A percentile compares a stretch with the other conserved stretches of the same genome.
phyloP scores from a whole-genome alignment of 2,113 vertebrate genomes.

The Phoxinus phoxinus region DNA sequence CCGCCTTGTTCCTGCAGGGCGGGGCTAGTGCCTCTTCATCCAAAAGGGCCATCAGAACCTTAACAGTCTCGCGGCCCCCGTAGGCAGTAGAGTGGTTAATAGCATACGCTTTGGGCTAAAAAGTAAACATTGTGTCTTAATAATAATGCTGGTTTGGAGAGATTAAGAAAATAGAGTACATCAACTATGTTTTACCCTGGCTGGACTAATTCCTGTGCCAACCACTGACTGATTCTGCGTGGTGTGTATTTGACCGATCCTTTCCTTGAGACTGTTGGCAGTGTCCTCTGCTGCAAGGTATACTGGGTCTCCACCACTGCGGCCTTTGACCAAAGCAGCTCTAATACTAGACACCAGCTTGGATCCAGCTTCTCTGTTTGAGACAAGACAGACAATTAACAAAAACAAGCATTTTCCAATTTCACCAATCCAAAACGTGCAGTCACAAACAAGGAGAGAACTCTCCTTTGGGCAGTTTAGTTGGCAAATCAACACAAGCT shows the following conservation, averaged over 20 bases:
- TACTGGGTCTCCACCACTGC: conserved; percentile 79
- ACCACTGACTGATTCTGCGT: conserved; percentile 68
- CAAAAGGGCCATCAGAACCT: conserved; percentile 83
- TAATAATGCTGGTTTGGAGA: neutral
- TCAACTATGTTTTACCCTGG: conserved; percentile 80
- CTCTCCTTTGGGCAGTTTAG: neutral
- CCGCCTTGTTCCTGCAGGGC: conserved; percentile 84
- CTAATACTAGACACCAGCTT: conserved; percentile 85
- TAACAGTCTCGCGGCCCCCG: conserved; percentile 88
- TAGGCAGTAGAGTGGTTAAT: conserved; percentile 91
- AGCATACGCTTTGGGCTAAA: conserved; percentile 85
- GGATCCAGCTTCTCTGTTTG: conserved; percentile 80
- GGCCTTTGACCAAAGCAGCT: conserved; percentile 85
- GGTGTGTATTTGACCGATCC: conserved; percentile 83
- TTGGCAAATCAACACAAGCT: neutral
- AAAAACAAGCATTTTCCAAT: neutral
- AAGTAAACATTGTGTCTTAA: conserved; percentile 42
- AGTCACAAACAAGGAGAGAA: neutral
- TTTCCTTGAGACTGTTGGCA: conserved; percentile 81
- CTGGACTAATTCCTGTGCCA: conserved; percentile 86
- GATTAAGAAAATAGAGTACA: neutral
- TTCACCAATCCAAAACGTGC: neutral
- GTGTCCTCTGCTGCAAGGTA: conserved; percentile 80
- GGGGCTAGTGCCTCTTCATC: conserved; percentile 84
- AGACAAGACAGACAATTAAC: conserved; percentile 53